Conservation (phyloP, 2,888 invertebrate species). For the Caenorhabditis parvicauda region DNA sequence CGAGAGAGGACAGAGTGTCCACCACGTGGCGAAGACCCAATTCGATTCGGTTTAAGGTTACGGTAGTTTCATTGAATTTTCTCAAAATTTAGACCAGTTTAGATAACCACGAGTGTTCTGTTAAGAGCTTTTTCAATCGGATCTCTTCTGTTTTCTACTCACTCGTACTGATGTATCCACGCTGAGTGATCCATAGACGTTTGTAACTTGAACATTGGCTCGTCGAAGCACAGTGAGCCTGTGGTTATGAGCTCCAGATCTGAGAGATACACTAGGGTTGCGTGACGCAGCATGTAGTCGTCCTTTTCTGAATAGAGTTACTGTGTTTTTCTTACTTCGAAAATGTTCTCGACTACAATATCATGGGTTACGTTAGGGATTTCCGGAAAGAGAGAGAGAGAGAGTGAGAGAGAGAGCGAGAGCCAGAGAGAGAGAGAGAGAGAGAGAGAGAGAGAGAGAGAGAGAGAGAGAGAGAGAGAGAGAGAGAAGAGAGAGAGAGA, state of each 20-base stretch:
- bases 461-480: slow-evolving; percentile 1
- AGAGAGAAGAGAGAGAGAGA: slow-evolving; percentile 3
- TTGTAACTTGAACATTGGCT: slow-evolving; percentile 40
- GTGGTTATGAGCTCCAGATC: slow-evolving; percentile 43
- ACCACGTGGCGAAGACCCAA: no score
- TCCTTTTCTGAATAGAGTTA: slow-evolving; percentile 20
- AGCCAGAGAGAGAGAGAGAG: slow-evolving; percentile 8
- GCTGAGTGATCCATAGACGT: slow-evolving; percentile 49
- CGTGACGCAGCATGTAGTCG: slow-evolving; percentile 44
- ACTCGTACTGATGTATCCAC: slow-evolving; percentile 48
- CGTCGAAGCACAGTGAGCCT: slow-evolving; percentile 35
- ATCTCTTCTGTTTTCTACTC: slow-evolving; percentile 3
- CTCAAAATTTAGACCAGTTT: no score
- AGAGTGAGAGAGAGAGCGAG: slow-evolving; percentile 10
- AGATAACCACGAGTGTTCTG: no score
- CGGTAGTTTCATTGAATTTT: no score
- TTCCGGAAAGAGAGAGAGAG: slow-evolving; percentile 4
- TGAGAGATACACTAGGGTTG: slow-evolving; percentile 46
- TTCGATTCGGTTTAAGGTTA: no score
- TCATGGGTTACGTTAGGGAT: background rate
- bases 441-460: slow-evolving; percentile 5
- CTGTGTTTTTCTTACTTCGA: background rate
- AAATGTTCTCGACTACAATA: no score
- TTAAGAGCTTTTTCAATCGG: no score
- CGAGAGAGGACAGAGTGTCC: no score